A percentile compares a stretch with the other conserved stretches of the same genome.
phyloP scores from a whole-genome alignment of 2,113 vertebrate genomes.

The Ptilorrhoa leucosticta region DNA sequence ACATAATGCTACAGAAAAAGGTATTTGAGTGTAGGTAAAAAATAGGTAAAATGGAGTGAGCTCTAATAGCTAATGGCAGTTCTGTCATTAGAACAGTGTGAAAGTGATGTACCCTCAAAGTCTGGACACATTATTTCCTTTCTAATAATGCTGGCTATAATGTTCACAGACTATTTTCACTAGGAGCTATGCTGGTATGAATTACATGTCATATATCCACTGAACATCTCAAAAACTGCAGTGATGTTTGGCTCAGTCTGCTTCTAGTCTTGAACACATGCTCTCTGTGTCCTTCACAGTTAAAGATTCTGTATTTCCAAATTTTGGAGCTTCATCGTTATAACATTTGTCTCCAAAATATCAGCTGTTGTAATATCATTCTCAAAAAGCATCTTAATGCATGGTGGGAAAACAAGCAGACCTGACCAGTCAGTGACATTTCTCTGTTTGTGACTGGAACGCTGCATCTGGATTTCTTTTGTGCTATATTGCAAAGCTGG shows the following conservation, averaged over 20 bases:
- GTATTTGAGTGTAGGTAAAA: background rate
- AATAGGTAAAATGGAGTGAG: background rate
- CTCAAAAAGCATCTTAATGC: background rate
- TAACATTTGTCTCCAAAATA: background rate
- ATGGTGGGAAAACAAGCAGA: background rate
- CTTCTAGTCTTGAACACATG: background rate
- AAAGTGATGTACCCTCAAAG: background rate
- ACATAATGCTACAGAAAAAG: background rate
- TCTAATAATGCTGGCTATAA: background rate
- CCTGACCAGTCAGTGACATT: background rate
- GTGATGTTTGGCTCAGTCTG: background rate
- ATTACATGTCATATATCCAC: background rate
- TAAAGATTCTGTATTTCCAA: background rate
- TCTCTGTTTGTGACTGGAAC: background rate
- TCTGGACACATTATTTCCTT: background rate
- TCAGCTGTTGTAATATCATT: background rate
- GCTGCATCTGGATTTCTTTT: background rate
- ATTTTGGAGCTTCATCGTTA: background rate
- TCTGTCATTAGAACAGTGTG: background rate
- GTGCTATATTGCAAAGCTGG: background rate
- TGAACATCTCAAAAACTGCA: background rate
- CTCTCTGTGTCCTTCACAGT: background rate
- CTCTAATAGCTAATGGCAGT: background rate
- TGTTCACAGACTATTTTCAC: background rate
- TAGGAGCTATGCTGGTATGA: background rate